Evolutionary conservation across 2,113 vertebrate species (phyloP).

Genomic region (Microtus richardsoni): DNA sequence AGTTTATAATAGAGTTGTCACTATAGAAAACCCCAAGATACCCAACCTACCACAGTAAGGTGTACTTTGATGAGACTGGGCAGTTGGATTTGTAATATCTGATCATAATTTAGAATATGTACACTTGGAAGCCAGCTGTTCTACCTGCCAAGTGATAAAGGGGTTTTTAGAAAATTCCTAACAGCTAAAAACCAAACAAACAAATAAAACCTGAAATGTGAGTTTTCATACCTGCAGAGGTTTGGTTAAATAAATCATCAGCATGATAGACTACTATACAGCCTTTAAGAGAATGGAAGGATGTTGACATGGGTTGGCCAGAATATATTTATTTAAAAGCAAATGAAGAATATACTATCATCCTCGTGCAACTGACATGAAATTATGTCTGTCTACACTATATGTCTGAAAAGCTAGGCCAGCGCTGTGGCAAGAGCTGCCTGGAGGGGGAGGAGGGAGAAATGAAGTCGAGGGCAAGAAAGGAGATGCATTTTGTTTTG

Average conservation of each 20-base stretch:
- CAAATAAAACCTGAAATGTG: background rate
- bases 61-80: slow-evolving; percentile 3
- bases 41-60: background rate
- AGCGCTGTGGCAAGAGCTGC: background rate
- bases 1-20: slow-evolving; percentile 25
- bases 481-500: too few species aligned
- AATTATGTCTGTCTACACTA: background rate
- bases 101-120: background rate
- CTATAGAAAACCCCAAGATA: background rate
- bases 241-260: background rate
- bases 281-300: background rate
- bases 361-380: background rate
- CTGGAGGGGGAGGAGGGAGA: background rate
- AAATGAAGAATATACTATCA: background rate
- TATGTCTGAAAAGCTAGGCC: background rate
- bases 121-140: background rate
- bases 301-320: background rate
- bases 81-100: background rate
- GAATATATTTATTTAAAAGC: background rate
- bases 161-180: background rate
- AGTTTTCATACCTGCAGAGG: background rate
- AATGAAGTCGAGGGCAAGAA: background rate
- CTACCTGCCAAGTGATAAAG: background rate
- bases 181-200: background rate
- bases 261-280: background rate